Evolutionary conservation across 2,113 vertebrate genomes (phyloP).

Genomic region (Bos taurus): DNA sequence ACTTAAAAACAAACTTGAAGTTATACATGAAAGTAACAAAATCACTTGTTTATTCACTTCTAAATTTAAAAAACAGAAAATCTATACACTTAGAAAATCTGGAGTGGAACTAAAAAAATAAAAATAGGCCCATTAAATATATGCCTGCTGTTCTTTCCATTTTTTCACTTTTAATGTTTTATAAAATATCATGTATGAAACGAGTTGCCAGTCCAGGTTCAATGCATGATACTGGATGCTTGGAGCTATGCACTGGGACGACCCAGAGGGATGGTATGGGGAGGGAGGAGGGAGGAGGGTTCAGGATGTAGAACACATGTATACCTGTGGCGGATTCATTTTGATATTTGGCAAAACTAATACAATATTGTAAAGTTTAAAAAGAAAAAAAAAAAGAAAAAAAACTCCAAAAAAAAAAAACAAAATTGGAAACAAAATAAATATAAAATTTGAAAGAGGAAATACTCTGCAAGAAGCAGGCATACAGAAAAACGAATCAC

Average conservation of each 20-base stretch:
- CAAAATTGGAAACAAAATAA: not conserved
- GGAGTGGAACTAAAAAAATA: not conserved
- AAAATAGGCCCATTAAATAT: not conserved
- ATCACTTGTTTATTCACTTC: not conserved
- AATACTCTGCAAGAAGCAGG: not conserved
- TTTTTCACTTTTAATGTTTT: not conserved
- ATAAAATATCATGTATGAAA: not conserved
- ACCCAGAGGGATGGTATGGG: no score
- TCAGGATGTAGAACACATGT: no score
- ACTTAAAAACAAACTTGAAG: not conserved
- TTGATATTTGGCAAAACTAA: no score
- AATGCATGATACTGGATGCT: no score
- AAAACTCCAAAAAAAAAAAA: not conserved
- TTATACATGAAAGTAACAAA: not conserved
- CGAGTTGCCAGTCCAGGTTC: no score
- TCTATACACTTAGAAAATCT: not conserved
- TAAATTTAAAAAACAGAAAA: not conserved
- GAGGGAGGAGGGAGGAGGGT: no score
- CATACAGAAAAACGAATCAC: not conserved
- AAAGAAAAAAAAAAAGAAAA: not conserved
- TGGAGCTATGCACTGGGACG: no score
- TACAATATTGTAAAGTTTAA: no score
- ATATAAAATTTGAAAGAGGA: not conserved
- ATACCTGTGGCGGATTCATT: no score
- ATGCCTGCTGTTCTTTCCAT: not conserved